phyloP scores from a whole-genome alignment of 2,797 vertebrate species.

The Anguilla marmorata region DNA sequence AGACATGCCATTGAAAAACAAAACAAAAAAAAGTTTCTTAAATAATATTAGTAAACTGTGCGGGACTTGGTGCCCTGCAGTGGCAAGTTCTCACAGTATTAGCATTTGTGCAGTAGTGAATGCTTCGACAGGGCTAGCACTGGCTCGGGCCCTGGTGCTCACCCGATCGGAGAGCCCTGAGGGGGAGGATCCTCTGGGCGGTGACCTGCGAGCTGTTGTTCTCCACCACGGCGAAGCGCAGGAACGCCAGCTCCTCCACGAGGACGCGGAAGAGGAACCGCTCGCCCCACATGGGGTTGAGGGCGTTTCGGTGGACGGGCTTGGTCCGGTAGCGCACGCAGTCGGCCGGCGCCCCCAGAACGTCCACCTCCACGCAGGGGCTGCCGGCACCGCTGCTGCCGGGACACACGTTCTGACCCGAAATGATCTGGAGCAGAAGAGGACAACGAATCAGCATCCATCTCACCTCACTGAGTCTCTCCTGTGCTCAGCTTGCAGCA shows the following conservation, averaged over 20 bases:
- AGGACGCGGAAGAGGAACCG: slow-evolving; percentile 88
- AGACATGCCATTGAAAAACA: not conserved
- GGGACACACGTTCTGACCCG: slow-evolving; percentile 95
- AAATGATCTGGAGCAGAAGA: slow-evolving; percentile 78
- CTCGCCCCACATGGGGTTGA: slow-evolving; percentile 98
- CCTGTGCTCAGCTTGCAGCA: not conserved
- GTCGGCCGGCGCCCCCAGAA: slow-evolving; percentile 89
- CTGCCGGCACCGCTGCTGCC: slow-evolving; percentile 87
- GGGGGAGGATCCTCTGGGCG: slow-evolving; percentile 90
- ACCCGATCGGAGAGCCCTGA: slow-evolving; percentile 89
- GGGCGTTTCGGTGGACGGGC: slow-evolving; percentile 95
- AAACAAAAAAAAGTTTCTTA: not conserved
- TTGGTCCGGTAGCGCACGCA: slow-evolving; percentile 95
- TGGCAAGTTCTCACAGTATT: not conserved
- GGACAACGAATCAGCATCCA: not conserved
- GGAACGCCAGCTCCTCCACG: slow-evolving; percentile 90
- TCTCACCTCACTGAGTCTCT: not conserved
- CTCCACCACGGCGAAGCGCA: slow-evolving; percentile 92
- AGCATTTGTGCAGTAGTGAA: not conserved
- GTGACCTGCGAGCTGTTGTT: slow-evolving; percentile 93
- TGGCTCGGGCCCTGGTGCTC: slow-evolving; percentile 18
- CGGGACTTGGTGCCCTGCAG: not conserved
- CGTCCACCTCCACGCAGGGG: slow-evolving; percentile 90
- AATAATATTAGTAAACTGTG: not conserved
- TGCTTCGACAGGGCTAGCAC: not conserved